These are phyloP conservation scores for Octopus bimaculoides DNA, from an alignment of 1,140 invertebrate genomes.

Conservation along the genomic window DNA sequence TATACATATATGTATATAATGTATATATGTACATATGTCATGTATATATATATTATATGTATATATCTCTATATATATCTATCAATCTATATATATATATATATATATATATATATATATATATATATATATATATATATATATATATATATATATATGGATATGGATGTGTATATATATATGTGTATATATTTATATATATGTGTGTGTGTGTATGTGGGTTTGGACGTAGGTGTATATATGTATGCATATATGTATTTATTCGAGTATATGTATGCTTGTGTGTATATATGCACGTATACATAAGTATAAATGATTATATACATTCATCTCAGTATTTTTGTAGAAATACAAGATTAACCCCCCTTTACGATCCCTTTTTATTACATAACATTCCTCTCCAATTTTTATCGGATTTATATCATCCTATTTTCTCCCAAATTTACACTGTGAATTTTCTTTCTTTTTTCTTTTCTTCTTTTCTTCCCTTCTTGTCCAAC, in stretches of 20 bases:
- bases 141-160: background rate
- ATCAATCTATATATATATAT: background rate
- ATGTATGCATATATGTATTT: background rate
- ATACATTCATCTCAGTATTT: background rate
- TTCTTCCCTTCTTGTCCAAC: too few species aligned
- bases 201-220: background rate
- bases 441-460: too few species aligned
- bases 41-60: background rate
- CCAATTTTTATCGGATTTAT: too few species aligned
- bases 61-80: background rate
- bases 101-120: conserved; percentile 4
- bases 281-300: background rate
- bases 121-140: conserved; percentile 1
- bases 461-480: too few species aligned
- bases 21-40: background rate
- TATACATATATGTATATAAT: background rate
- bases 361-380: too few species aligned
- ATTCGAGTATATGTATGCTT: background rate
- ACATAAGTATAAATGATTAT: background rate
- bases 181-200: background rate
- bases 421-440: too few species aligned
- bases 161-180: background rate
- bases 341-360: too few species aligned
- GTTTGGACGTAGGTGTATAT: background rate
- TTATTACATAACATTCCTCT: too few species aligned